These are phyloP conservation scores for Sinocyclocheilus anophthalmus DNA, from an alignment of 2,113 vertebrate genomes.

Conservation along the genomic window DNA sequence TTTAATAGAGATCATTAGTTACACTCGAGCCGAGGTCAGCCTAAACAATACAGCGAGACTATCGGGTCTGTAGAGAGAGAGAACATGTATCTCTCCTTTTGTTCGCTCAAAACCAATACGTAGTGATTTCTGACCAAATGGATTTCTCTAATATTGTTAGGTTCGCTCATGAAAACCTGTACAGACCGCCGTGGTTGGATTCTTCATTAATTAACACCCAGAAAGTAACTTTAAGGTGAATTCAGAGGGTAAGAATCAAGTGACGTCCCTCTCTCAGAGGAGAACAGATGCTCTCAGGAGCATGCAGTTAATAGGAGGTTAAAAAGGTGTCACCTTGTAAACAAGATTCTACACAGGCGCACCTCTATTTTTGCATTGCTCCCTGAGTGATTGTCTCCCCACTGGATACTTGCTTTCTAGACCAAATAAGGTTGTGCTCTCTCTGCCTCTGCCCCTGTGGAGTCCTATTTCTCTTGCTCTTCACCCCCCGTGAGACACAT, in stretches of 20 bases:
- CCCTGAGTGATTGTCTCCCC: slow-evolving; percentile 60
- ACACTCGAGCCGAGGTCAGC: slow-evolving; percentile 85
- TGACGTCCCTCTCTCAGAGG: slow-evolving; percentile 24
- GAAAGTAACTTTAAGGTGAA: slow-evolving; percentile 14
- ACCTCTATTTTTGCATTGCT: slow-evolving; percentile 68
- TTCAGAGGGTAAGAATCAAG: slow-evolving; percentile 23
- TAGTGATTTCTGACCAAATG: neutral
- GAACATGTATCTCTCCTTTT: slow-evolving; percentile 15
- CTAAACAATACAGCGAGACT: slow-evolving; percentile 82
- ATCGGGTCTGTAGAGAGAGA: neutral
- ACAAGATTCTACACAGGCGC: slow-evolving; percentile 67
- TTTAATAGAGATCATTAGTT: slow-evolving; percentile 91
- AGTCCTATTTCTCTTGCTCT: slow-evolving; percentile 61
- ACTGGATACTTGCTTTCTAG: slow-evolving; percentile 36
- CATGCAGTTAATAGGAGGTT: slow-evolving; percentile 71
- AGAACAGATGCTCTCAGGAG: slow-evolving; percentile 52
- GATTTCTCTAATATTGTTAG: neutral
- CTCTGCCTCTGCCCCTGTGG: slow-evolving; percentile 56
- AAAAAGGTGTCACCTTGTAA: slow-evolving; percentile 72
- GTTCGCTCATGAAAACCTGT: neutral
- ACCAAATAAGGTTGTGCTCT: slow-evolving; percentile 36
- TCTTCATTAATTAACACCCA: slow-evolving; percentile 3
- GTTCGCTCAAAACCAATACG: neutral
- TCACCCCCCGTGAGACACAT: slow-evolving; percentile 64
- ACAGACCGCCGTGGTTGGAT: neutral